Evolutionary conservation across 2,888 invertebrate genomes (phyloP), one percentile per base, ranked within the genome.

Genomic region (Stegophylla sp.): DNA sequence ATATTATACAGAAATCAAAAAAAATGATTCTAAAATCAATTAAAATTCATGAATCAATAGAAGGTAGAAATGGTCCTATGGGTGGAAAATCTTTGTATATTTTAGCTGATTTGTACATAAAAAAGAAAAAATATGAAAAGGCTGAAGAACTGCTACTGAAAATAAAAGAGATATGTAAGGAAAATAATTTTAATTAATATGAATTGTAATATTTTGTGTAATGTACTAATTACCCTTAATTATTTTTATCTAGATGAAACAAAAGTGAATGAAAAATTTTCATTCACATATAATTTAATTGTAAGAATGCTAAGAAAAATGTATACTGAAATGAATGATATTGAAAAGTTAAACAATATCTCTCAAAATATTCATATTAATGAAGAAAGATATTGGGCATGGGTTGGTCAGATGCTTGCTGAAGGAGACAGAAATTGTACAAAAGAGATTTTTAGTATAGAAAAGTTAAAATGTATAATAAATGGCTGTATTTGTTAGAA

Each of bases 281-380:
- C 88, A 96, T 96, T 61, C 96, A 96, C 0, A 88, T 97, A 85
- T 96, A 96, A 88, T 97, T 97, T 87, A 97, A 97, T 88, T 97
- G n/a, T 97, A 87, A 90, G 95, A 86, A 97, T 97, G 1, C 89
- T 97, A 69, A 90, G 95, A 84, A 91, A 94, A 86, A 92, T 96
- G 82, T 96, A 95, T 88, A 91, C 91, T 83, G 91, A 91, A 85
- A 88, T 93, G 71, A 88, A 89, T 9, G 90, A 92, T 83, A 86
- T 88, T 34, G 88, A 89, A 4, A 91, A 91, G 84, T 89, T 83
- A 85, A 89, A n/a, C 88, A 91, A 83, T 93, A 92, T 85, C n/a
- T 89, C 89, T 64, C 86, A 20, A 17, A 17, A 48, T 13, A 23
- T 61, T 1, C 2, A 4, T 1, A 20, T 1, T 1, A 71, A 61